A percentile compares a stretch with the other conserved stretches of the same genome.
phyloP scores from a whole-genome alignment of 2,113 vertebrate genomes.

The Collichthys lucidus region DNA sequence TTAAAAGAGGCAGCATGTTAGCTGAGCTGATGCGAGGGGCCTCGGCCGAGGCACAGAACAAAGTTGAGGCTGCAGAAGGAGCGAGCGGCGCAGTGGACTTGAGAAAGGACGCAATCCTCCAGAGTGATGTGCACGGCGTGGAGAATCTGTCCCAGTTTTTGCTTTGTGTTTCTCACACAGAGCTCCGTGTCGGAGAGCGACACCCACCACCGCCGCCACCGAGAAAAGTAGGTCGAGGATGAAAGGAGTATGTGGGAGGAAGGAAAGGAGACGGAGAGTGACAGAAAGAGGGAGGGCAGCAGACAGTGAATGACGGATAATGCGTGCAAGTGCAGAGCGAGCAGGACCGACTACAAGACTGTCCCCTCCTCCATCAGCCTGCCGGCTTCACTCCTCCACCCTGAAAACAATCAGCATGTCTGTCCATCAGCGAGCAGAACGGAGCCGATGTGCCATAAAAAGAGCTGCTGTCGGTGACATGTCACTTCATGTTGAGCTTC shows the following conservation, averaged over 20 bases:
- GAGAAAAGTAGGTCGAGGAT: constrained; percentile 82
- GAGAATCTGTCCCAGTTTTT: constrained; percentile 79
- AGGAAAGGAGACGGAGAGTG: constrained; percentile 66
- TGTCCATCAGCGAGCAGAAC: constrained; percentile 18
- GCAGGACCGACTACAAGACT: constrained; percentile 40
- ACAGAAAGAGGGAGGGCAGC: constrained; percentile 63
- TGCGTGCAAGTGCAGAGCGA: constrained; percentile 49
- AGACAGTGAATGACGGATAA: constrained; percentile 73
- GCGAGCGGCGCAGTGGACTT: constrained; percentile 39
- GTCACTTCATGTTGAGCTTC: not conserved
- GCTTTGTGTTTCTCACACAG: constrained; percentile 69
- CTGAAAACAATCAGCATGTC: constrained; percentile 32
- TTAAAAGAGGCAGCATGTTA: constrained; percentile 18
- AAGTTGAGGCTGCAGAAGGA: constrained; percentile 42
- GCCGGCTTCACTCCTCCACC: constrained; percentile 34
- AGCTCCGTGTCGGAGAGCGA: constrained; percentile 59
- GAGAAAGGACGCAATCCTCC: constrained; percentile 54
- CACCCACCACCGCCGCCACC: constrained; percentile 56
- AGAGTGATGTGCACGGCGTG: constrained; percentile 67
- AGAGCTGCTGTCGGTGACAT: constrained; percentile 4
- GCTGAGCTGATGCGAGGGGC: constrained; percentile 31
- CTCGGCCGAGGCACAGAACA: constrained; percentile 30
- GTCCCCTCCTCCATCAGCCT: constrained; percentile 51
- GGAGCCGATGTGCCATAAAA: constrained; percentile 7
- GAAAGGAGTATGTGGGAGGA: constrained; percentile 77